Evolutionary conservation across 1,140 invertebrate species (phyloP), one percentile per base, ranked within the genome.

Genomic region (Micrasema longulum): DNA sequence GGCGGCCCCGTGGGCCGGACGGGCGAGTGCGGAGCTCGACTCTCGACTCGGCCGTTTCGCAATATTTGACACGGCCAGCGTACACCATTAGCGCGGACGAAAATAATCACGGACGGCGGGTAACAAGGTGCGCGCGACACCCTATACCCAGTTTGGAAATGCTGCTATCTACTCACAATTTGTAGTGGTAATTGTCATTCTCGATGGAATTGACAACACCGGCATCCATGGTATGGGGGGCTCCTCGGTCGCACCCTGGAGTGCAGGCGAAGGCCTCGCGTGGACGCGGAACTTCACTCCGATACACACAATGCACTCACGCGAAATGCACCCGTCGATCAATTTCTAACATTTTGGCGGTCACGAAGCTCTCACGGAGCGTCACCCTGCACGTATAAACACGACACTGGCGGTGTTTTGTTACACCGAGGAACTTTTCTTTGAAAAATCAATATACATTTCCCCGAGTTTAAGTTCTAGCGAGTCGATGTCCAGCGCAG

Each of bases 391-490:
- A 78, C 81, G 80, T 81, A 83, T 83, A 85, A 83, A 84, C 83
- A 84, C 82, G 82, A 78, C 82, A 79, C 82, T 81, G 80, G 81
- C 79, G 79, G 81, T 84, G 83, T 85, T 85, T 84, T 84, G 81
- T 83, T 84, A 84, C 83, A 84, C 83, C 78, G 82, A 82, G 82
- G 81, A 82, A 85, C 81, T 85, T 85, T 85, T 85, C 82, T 85
- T 83, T 85, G 83, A 85, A 85, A 85, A 85, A 85, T 85, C 84
- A 85, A 85, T 85, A 85, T 83, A 83, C 84, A 85, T 84, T 84
- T 85, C 83, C 82, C 80, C 80, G 82, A 83, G 83, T 84, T 82
- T 70, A 77, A 82, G 81, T 82, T 82, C 81, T 81, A 81, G 82
- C 83, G 84, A 85, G 84, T 84, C 83, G 83, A 85, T 84, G 84